Evolutionary conservation across 2,113 vertebrate species (phyloP), one percentile per base, ranked within the genome.

Genomic region (Hippoglossus stenolepis): DNA sequence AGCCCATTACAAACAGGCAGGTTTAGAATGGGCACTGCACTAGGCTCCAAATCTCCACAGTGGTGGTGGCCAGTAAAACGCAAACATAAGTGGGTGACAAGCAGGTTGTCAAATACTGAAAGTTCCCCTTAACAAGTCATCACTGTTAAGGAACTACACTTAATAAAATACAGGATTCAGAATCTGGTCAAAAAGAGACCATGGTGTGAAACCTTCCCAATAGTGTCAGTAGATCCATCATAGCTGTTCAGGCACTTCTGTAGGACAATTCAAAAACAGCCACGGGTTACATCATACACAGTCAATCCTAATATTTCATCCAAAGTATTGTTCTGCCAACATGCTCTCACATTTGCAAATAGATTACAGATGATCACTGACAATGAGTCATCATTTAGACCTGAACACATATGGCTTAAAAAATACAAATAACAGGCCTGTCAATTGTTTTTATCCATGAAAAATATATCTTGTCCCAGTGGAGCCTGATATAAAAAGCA

Each of bases 321-420:
- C 31, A 31, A 28, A 28, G 31, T 31, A 31, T 31, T 31, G 6
- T 31, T 31, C 14, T 66, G 65, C 26, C 40, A 21, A 14, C 58
- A 58, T 17, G 57, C 53, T 45, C 65, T 80, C 18, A 53, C 49
- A 77, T 89, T 81, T 85, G 75, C 81, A 85, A 87, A 66, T 77
- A 82, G 51, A 81, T 60, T 49, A 79, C 74, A 73, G 24, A 31
- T 75, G 69, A 71, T 65, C 43, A 14, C 5, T 28, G 56, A 38
- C 40, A 58, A 24, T 70, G 75, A 72, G 24, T 73, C 38, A 53
- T 26, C 13, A 18, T 13, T 74, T 28, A 40, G 56, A 5, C 2
- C 12, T n/a, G 5, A 14, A 24, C 2, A 47, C 38, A 66, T 26
- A 15, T n/a, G 21, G 64, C 62, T 14, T 8, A 47, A 58, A 53